Conservation (phyloP, 2,888 invertebrate species). For the Athalia rosae region DNA sequence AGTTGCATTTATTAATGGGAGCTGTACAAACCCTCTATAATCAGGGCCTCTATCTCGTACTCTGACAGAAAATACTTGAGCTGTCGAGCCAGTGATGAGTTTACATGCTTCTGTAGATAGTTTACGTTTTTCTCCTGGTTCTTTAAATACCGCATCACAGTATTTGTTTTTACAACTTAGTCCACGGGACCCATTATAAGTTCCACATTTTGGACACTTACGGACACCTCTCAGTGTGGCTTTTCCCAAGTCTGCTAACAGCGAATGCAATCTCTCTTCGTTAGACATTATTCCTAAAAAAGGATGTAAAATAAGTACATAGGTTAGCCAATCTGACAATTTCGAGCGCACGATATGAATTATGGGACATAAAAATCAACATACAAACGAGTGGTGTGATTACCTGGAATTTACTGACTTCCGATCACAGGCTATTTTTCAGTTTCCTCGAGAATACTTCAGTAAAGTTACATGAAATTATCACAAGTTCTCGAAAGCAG, state of each 20-base stretch:
- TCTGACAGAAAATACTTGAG: conserved; percentile 82
- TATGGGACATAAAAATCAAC: too few species aligned
- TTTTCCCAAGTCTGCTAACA: conserved; percentile 78
- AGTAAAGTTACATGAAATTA: too few species aligned
- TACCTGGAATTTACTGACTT: too few species aligned
- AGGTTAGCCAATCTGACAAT: not conserved
- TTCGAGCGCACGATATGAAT: too few species aligned
- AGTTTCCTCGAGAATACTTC: too few species aligned
- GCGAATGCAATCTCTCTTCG: conserved; percentile 70
- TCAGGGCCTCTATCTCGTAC: conserved; percentile 82
- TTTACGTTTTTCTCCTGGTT: conserved; percentile 76
- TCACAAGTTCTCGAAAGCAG: too few species aligned
- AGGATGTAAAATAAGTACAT: not conserved
- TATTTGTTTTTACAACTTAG: conserved; percentile 82
- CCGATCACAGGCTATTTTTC: too few species aligned
- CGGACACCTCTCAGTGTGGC: conserved; percentile 83
- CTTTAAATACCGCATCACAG: conserved; percentile 81
- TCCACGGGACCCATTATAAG: conserved; percentile 85
- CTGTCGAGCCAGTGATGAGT: conserved; percentile 78
- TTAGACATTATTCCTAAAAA: conserved; percentile 65
- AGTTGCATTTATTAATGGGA: conserved; percentile 67
- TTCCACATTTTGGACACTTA: conserved; percentile 85
- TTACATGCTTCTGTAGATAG: conserved; percentile 80
- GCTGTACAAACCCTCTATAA: conserved; percentile 84
- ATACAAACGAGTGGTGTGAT: too few species aligned